phyloP scores from a whole-genome alignment of 2,113 vertebrate species.

The Gadus macrocephalus region DNA sequence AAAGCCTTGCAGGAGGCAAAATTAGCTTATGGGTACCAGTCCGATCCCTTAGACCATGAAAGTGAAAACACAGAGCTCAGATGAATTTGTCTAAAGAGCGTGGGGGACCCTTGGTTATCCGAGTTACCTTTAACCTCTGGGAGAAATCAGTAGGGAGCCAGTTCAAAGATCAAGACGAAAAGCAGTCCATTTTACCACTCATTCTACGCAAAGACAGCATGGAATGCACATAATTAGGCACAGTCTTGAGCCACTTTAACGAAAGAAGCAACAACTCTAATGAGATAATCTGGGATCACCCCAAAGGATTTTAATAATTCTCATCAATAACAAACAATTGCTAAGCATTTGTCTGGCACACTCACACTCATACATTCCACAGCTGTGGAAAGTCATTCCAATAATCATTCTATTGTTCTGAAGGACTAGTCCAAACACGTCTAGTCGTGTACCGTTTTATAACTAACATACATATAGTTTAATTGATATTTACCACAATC shows the following conservation, averaged over 20 bases:
- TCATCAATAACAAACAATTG: constrained; percentile 12
- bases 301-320: constrained; percentile 62
- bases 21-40: constrained; percentile 88
- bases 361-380: neutral
- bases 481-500: too few species aligned
- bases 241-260: constrained; percentile 77
- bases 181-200: constrained; percentile 79
- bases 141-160: constrained; percentile 83
- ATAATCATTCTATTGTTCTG: neutral
- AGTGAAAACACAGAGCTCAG: constrained; percentile 84
- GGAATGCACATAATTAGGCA: constrained; percentile 84
- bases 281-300: constrained; percentile 79
- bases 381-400: too few species aligned
- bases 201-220: constrained; percentile 81
- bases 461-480: too few species aligned
- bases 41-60: constrained; percentile 78
- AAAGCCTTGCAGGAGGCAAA: constrained; percentile 63
- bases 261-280: constrained; percentile 62
- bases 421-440: neutral
- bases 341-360: constrained; percentile 2
- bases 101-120: constrained; percentile 84
- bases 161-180: constrained; percentile 79
- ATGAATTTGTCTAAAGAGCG: constrained; percentile 77
- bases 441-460: neutral
- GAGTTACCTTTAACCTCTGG: constrained; percentile 83